A percentile compares a stretch with the other conserved stretches of the same genome.
Evolutionary conservation across 2,797 vertebrate species (phyloP).

Genomic region (Gobionotothen gibberifrons): DNA sequence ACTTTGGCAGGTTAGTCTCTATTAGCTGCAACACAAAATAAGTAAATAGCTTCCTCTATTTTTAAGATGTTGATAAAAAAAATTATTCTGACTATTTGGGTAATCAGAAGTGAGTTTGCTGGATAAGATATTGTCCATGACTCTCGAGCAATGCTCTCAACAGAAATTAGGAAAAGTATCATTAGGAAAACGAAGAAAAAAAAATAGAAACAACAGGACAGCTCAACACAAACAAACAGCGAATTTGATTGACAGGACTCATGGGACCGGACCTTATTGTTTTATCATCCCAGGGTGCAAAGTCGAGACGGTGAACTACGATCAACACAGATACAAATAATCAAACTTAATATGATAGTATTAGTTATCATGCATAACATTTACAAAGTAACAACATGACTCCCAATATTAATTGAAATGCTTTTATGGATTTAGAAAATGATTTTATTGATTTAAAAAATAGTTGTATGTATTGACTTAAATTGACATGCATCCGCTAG

Average conservation of each 20-base stretch:
- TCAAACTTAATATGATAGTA: constrained; percentile 42
- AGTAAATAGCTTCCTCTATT: too few species aligned
- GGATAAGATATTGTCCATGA: not conserved
- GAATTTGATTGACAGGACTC: constrained; percentile 64
- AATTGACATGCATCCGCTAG: too few species aligned
- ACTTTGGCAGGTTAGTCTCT: too few species aligned
- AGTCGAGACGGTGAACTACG: constrained; percentile 27
- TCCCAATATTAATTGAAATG: too few species aligned
- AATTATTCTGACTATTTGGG: too few species aligned
- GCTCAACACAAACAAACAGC: constrained; percentile 60
- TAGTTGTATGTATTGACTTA: too few species aligned
- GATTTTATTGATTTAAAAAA: too few species aligned
- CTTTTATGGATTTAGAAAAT: too few species aligned
- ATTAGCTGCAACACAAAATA: too few species aligned
- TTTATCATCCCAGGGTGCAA: constrained; percentile 34
- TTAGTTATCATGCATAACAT: constrained; percentile 41
- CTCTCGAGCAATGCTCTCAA: not conserved
- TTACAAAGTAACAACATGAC: constrained; percentile 28
- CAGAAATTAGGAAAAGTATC: not conserved
- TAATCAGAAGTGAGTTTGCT: too few species aligned
- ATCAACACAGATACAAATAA: constrained; percentile 40
- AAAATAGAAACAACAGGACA: constrained; percentile 31
- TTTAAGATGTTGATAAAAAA: too few species aligned
- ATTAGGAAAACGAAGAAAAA: not conserved
- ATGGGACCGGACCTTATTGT: constrained; percentile 51